A percentile compares a stretch with the other conserved stretches of the same genome.
Evolutionary conservation across 2,113 vertebrate species (phyloP).

Genomic region (Xenopus tropicalis): UCB_Xtro_10.0 CM004445.2:129995501-129996000

Average conservation of each 20-base stretch:
- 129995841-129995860: conserved; percentile 35
- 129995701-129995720: conserved; percentile 2
- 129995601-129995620: too few relatives aligned
- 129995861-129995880: conserved; percentile 28
- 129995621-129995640: too few relatives aligned
- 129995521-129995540: too few relatives aligned
- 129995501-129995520: too few relatives aligned
- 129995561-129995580: too few relatives aligned
- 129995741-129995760: neutral
- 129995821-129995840: conserved; percentile 19
- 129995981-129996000: conserved; percentile 45
- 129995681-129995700: neutral
- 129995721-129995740: conserved; percentile 9
- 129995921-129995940: conserved; percentile 44
- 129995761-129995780: conserved; percentile 28
- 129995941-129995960: conserved; percentile 47
- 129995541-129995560: too few relatives aligned
- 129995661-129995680: neutral
- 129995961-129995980: conserved; percentile 47
- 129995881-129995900: conserved; percentile 29
- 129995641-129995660: too few relatives aligned
- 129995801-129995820: conserved; percentile 43
- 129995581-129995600: too few relatives aligned
- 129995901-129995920: conserved; percentile 28
- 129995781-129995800: conserved; percentile 24